Evolutionary conservation across 2,888 invertebrate genomes (phyloP).

Genomic region (Phlogophora meticulosa): DNA sequence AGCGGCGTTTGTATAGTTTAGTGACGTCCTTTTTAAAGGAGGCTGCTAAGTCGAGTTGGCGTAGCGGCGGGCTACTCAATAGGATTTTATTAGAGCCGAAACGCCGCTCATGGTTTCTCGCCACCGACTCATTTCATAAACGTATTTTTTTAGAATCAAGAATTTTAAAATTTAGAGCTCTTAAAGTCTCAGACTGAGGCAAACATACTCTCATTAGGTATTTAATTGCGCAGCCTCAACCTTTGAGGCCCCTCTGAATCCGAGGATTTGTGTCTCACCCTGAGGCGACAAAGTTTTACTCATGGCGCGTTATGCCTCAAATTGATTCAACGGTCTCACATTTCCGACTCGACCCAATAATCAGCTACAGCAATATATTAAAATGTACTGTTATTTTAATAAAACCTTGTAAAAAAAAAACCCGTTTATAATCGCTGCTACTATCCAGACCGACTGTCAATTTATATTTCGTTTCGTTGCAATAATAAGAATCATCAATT

Average conservation of each 20-base stretch:
- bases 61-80: no score
- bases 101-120: no score
- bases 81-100: no score
- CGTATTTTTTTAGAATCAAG: no score
- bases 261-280: background rate
- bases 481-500: slow-evolving; percentile 59
- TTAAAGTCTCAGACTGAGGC: background rate
- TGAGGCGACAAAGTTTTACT: background rate
- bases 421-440: slow-evolving; percentile 30
- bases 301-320: background rate
- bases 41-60: background rate
- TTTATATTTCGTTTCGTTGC: background rate
- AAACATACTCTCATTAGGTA: background rate
- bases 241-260: background rate
- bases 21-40: slow-evolving; percentile 11
- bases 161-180: no score
- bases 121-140: no score
- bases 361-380: background rate
- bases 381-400: no score
- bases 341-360: background rate
- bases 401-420: background rate
- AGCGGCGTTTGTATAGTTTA: slow-evolving; percentile 23
- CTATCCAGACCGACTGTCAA: background rate
- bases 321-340: background rate
- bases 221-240: no score